Conservation (phyloP, 2,113 vertebrate species). For the Hymenochirus boettgeri region DNA sequence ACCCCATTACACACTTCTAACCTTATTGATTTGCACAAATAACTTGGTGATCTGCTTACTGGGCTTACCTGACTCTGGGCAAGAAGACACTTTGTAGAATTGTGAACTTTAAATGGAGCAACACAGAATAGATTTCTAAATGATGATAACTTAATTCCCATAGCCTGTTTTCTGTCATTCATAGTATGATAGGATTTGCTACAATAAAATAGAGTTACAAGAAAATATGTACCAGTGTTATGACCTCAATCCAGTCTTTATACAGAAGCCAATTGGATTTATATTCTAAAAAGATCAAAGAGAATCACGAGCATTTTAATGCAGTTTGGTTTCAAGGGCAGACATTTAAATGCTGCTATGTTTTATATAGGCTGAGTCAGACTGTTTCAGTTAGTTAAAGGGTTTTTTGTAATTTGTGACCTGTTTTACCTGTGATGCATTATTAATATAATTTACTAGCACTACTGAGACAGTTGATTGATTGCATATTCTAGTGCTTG, state of each 20-base stretch:
- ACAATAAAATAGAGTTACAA: not conserved
- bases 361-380: not conserved
- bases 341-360: not conserved
- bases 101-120: not conserved
- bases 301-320: not conserved
- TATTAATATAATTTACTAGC: too few relatives aligned
- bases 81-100: not conserved
- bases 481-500: too few relatives aligned
- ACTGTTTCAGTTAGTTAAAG: too few relatives aligned
- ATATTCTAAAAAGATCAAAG: not conserved
- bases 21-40: not conserved
- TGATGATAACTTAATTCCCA: not conserved
- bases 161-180: conserved; percentile 1
- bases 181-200: not conserved
- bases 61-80: not conserved
- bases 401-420: too few relatives aligned
- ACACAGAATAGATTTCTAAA: not conserved
- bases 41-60: not conserved
- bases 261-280: not conserved
- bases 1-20: conserved; percentile 1
- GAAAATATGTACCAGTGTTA: not conserved
- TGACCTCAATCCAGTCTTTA: not conserved
- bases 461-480: too few relatives aligned
- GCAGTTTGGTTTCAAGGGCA: not conserved
- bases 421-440: too few relatives aligned